Evolutionary conservation across 2,113 vertebrate genomes (phyloP), one percentile per base, ranked within the genome.

Genomic region (Tyrannus savana): DNA sequence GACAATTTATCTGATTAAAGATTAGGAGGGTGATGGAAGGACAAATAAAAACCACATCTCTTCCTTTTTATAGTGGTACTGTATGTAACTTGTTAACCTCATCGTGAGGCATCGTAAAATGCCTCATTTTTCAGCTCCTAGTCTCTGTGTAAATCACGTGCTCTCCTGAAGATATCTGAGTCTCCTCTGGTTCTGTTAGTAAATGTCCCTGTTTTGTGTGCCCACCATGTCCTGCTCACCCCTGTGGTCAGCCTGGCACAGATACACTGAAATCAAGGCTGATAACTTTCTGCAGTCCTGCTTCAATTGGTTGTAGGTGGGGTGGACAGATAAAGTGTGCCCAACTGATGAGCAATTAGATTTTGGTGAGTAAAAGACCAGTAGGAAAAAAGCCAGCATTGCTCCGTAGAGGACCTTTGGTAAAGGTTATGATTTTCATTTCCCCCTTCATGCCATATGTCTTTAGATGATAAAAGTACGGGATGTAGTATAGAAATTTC

Each of bases 1-100:
- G 94, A 84, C 64, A 73, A 73, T 96, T 93, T 72, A 58, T 84
- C 72, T 93, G 80, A 91, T 73, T 68, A 72, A 58, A 58, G 77
- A 35, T 85, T 73, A 76, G 19, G 31, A 83, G 15, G 3, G 5
- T 49, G 25, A 23, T 7, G 12, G 15, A 84, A 68, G 42, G 62
- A 77, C 55, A 90, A 77, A 15, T 15, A 68, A 71, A 56, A 85
- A 55, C 14, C 6, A 21, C n/a, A 35, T 87, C 33, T 74, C 71
- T 59, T 49, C 33, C 42, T 62, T 78, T 60, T 55, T 60, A 2
- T 58, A 41, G 37, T 27, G 18, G 52, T 75, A 27, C 47, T 37
- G 12, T 39, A 28, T 46, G 7, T 49, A 63, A 18, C 31, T 71
- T 78, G 10, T 39, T 64, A 53, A 37, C n/a, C 47, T 82, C 44